phyloP scores from a whole-genome alignment of 2,888 invertebrate genomes.

The Harmothoe impar region DNA sequence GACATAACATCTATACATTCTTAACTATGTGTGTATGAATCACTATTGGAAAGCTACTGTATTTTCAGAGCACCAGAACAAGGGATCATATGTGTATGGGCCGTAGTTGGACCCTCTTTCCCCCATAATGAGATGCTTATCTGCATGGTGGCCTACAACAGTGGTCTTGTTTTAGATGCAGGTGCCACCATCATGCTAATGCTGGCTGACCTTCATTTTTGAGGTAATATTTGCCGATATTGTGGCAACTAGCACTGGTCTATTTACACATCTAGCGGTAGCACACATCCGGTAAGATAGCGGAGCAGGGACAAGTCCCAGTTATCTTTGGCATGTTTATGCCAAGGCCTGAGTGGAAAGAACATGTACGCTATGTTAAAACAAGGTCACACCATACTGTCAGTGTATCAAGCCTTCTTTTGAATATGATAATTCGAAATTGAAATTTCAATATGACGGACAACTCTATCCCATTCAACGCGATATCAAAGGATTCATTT shows the following conservation, averaged over 20 bases:
- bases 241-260: conserved; percentile 4
- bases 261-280: conserved; percentile 37
- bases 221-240: conserved; percentile 42
- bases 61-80: neutral
- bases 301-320: neutral
- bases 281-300: conserved; percentile 46
- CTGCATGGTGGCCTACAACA: conserved; percentile 18
- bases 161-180: conserved; percentile 4
- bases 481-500: no score
- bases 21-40: neutral
- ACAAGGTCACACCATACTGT: no score
- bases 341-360: neutral
- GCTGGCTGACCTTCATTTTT: conserved; percentile 43
- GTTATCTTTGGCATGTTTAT: conserved; percentile 21
- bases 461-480: no score
- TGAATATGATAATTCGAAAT: no score
- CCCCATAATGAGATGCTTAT: conserved; percentile 30
- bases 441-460: no score
- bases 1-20: neutral
- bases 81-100: neutral
- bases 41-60: neutral
- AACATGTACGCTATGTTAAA: no score
- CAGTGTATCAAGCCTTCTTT: no score
- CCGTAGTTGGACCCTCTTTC: neutral
- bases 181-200: conserved; percentile 51